Conservation (phyloP, 2,888 invertebrate genomes). For the Zeuzera pyrina region DNA sequence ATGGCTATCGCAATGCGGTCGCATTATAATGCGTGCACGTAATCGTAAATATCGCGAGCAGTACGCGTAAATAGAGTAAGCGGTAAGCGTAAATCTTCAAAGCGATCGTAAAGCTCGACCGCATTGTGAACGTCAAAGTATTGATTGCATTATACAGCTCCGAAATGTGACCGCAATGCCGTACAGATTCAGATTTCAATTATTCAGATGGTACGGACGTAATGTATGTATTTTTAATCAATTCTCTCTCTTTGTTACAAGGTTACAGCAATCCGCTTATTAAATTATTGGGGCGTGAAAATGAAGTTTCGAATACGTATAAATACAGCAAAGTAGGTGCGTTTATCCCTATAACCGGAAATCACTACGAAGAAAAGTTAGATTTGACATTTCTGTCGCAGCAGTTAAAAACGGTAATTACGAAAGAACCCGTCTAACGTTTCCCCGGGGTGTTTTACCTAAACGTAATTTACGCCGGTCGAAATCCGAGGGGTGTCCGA, state of each 20-base stretch:
- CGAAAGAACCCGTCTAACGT: conserved; percentile 63
- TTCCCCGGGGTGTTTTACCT: conserved; percentile 63
- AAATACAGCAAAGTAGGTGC: conserved; percentile 16
- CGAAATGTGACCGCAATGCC: conserved; percentile 34
- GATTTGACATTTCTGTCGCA: conserved; percentile 63
- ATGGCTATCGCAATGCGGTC: conserved; percentile 28
- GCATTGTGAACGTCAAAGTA: conserved; percentile 46
- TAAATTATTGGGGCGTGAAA: conserved; percentile 12
- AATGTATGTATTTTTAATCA: conserved; percentile 31
- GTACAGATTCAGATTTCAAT: conserved; percentile 33
- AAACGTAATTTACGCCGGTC: conserved; percentile 66
- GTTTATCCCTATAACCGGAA: conserved; percentile 27
- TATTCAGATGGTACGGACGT: conserved; percentile 29
- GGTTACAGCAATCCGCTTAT: conserved; percentile 14
- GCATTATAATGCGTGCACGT: conserved; percentile 40
- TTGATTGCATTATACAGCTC: conserved; percentile 43
- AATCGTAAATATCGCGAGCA: conserved; percentile 51
- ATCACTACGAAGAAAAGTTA: conserved; percentile 49
- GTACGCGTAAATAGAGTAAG: conserved; percentile 41
- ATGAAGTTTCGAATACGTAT: conserved; percentile 16
- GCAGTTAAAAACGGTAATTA: conserved; percentile 69
- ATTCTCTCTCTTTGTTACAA: conserved; percentile 13
- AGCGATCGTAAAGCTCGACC: conserved; percentile 43
- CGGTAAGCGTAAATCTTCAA: conserved; percentile 43
- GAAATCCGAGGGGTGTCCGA: conserved; percentile 55